Evolutionary conservation across 2,888 invertebrate species (phyloP), one percentile per base, ranked within the genome.

Genomic region (Pammene fasciana): DNA sequence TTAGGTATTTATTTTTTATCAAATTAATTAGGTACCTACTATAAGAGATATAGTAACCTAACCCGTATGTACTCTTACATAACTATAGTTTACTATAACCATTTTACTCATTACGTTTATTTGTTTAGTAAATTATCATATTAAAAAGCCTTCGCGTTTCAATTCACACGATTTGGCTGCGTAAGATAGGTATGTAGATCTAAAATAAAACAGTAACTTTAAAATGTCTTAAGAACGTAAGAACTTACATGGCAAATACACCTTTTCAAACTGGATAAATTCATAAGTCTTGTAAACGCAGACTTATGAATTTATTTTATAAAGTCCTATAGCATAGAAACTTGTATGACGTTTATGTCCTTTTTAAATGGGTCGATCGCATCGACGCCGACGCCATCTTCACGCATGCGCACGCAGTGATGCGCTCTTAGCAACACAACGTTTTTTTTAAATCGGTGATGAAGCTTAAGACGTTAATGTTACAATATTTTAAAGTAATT

Each of bases 341-440:
- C 26, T 26, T 26, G 26, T 26, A 26, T 26, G 26, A 4, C 36
- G 48, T 8, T 36, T 36, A 61, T 5, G 38, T 1, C 36, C 18
- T 50, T 38, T 50, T 48, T 18, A 43, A 26, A 26, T 45, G n/a
- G 46, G n/a, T 16, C 13, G 16, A 8, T 16, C 5, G 61, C 60
- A 48, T 48, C 48, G 36, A 36, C 61, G 48, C 56, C 56, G 67
- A 65, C 65, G 65, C 67, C 48, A 46, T 57, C 57, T 26, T 64
- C 52, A 62, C 18, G 18, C 62, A 57, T 57, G 62, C 62, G 71
- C 71, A 62, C 60, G 6, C 43, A 18, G 34, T 65, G 52, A 60
- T 56, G 65, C 61, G 62, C 60, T 68, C 38, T 64, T 65, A 55
- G 60, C 52, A 73, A 67, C 26, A 26, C 34, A 67, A 60, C 66